A percentile compares a stretch with the other conserved stretches of the same genome.
These are phyloP conservation scores for Mystacides longicornis DNA, from an alignment of 2,888 invertebrate genomes.

Conservation along the genomic window DNA sequence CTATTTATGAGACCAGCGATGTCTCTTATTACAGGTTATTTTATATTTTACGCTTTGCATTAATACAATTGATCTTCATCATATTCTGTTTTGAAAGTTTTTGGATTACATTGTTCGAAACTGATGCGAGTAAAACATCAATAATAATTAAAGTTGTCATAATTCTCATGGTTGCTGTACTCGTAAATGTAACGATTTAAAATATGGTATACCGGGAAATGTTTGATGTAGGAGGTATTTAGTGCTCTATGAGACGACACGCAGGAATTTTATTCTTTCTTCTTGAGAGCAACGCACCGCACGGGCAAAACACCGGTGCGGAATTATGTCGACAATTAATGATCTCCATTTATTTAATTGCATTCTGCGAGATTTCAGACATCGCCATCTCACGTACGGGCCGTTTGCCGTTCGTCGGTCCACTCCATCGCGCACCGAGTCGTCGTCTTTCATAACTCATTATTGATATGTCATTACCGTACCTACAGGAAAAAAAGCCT, in stretches of 20 bases:
- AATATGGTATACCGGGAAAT: constrained; percentile 14
- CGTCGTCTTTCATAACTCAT: too few relatives aligned
- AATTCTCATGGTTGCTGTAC: neutral
- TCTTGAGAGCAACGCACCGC: constrained; percentile 9
- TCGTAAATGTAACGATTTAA: constrained; percentile 3
- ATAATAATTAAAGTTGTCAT: neutral
- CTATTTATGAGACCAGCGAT: too few relatives aligned
- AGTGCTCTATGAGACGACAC: constrained; percentile 2
- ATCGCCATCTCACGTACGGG: constrained; percentile 12
- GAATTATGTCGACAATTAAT: constrained; percentile 17
- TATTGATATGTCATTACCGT: too few relatives aligned
- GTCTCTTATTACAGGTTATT: too few relatives aligned
- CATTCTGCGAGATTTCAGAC: constrained; percentile 13
- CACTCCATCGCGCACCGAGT: neutral
- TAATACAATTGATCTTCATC: too few relatives aligned
- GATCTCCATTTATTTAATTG: constrained; percentile 20
- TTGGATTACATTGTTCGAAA: too few relatives aligned
- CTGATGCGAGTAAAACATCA: neutral
- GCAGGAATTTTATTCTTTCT: constrained; percentile 14
- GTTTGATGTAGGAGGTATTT: constrained; percentile 3
- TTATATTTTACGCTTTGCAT: too few relatives aligned
- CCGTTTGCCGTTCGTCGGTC: constrained; percentile 1
- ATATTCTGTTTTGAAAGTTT: too few relatives aligned
- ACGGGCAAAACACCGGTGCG: too few relatives aligned
- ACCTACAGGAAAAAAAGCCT: too few relatives aligned